phyloP scores from a whole-genome alignment of 2,888 invertebrate species.

The Agriopis leucophaearia region DNA sequence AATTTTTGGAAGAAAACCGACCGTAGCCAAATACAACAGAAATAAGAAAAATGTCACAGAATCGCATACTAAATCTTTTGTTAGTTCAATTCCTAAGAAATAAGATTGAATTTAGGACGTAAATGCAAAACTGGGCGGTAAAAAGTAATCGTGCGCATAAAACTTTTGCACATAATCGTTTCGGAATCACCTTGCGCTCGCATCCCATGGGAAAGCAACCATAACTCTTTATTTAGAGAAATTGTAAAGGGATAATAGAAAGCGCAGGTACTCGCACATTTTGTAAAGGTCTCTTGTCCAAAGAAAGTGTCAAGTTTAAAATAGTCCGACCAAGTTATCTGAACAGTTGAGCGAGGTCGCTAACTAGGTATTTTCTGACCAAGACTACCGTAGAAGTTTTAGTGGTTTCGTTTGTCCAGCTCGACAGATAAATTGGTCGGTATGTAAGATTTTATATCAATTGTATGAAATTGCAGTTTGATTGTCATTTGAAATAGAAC shows the following conservation, averaged over 20 bases:
- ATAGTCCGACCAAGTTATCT: not conserved
- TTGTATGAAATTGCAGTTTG: slow-evolving; percentile 6
- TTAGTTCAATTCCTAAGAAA: not conserved
- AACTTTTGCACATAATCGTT: slow-evolving; percentile 22
- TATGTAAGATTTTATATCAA: not conserved
- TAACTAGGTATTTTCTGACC: not conserved
- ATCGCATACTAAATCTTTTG: not conserved
- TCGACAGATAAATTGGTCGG: not conserved
- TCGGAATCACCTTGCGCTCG: slow-evolving; percentile 47
- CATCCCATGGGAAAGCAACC: slow-evolving; percentile 44
- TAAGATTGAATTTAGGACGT: slow-evolving; percentile 1
- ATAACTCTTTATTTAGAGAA: slow-evolving; percentile 40
- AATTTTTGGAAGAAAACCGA: not conserved
- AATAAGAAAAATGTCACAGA: not conserved
- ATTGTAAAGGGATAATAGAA: slow-evolving; percentile 34
- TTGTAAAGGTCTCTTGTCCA: slow-evolving; percentile 7
- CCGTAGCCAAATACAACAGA: not conserved
- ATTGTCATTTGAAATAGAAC: slow-evolving; percentile 24
- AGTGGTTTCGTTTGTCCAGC: not conserved
- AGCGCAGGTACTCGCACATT: slow-evolving; percentile 33
- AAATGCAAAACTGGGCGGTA: not conserved
- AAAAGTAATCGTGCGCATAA: not conserved
- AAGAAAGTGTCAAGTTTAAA: slow-evolving; percentile 23
- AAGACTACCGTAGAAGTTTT: too few relatives aligned
- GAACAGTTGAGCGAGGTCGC: not conserved